Conservation (phyloP, 2,113 vertebrate species). For the Passer montanus region DNA sequence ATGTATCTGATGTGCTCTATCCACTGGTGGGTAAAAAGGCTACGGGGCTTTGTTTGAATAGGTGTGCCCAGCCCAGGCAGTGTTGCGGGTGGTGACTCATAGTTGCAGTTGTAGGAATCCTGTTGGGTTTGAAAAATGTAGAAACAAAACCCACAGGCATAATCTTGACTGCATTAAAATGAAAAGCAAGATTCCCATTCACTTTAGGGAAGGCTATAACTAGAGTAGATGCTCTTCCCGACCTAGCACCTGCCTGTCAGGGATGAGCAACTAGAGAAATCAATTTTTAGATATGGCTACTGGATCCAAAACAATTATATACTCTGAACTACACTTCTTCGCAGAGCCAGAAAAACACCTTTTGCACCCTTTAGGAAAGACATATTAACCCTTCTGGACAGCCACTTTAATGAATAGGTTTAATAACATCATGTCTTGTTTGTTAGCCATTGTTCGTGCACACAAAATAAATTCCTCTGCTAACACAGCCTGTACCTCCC, state of each 20-base stretch:
- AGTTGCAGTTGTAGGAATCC: background rate
- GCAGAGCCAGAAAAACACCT: background rate
- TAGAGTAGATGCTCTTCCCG: background rate
- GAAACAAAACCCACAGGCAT: background rate
- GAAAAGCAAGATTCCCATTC: background rate
- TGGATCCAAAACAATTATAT: background rate
- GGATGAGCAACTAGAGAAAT: background rate
- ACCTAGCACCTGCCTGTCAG: background rate
- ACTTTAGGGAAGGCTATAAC: background rate
- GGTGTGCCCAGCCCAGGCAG: background rate
- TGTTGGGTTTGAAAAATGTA: background rate
- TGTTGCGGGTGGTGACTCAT: background rate
- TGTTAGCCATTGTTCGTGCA: background rate
- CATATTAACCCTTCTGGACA: background rate
- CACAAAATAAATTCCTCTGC: background rate
- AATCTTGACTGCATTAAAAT: background rate
- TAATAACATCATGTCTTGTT: background rate
- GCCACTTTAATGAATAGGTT: background rate
- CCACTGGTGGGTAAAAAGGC: background rate
- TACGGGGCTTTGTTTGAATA: background rate
- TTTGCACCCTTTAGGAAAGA: background rate
- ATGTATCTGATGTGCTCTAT: background rate
- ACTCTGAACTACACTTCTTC: background rate
- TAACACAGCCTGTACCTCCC: background rate
- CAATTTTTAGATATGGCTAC: background rate